These are phyloP conservation scores for Tenthredo livida DNA, from an alignment of 2,888 invertebrate species.

Conservation along the genomic window DNA sequence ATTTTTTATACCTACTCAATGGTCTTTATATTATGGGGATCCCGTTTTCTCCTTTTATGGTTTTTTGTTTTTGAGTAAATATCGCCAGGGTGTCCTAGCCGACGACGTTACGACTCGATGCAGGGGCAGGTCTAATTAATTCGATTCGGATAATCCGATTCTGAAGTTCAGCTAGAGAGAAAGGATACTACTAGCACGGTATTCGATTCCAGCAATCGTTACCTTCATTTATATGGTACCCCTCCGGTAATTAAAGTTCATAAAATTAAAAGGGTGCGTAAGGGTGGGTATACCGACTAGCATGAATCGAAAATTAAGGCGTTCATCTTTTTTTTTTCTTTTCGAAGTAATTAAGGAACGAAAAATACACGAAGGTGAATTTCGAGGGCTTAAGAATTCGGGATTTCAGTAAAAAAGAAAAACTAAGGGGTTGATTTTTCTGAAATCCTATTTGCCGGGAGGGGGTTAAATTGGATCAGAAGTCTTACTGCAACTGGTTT, in stretches of 20 bases:
- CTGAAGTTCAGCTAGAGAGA: background rate
- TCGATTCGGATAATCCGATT: conserved; percentile 39
- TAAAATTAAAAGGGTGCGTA: background rate
- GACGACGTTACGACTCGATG: background rate
- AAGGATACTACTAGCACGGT: background rate
- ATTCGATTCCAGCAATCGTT: conserved; percentile 2
- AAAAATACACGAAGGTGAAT: no score
- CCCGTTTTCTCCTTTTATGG: background rate
- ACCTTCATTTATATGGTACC: background rate
- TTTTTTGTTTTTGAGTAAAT: background rate
- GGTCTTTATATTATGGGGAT: no score
- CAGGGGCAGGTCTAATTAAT: conserved; percentile 27
- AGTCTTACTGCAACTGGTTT: conserved; percentile 39
- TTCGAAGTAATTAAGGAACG: background rate
- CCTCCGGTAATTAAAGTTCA: background rate
- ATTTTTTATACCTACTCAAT: no score
- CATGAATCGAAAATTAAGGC: background rate
- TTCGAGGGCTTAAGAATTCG: background rate
- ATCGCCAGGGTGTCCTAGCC: background rate
- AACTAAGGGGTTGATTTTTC: background rate
- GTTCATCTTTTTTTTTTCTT: background rate
- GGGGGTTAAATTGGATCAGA: conserved; percentile 35
- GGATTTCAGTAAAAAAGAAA: background rate
- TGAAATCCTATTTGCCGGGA: background rate
- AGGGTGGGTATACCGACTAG: background rate